Evolutionary conservation across 1,140 invertebrate species (phyloP).

Genomic region (Glossosoma conforme): DNA sequence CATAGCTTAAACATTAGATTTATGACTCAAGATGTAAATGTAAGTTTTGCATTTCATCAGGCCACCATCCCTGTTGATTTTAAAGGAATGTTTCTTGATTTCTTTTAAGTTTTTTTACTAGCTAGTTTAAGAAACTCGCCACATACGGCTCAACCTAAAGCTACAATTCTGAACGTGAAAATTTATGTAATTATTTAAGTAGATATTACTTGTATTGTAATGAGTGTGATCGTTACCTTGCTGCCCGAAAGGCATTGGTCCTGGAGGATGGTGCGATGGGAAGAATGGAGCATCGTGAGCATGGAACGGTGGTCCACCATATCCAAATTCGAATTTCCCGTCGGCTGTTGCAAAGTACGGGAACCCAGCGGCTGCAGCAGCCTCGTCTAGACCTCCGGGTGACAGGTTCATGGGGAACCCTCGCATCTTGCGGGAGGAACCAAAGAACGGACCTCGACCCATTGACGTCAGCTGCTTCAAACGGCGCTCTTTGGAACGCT

Average conservation of each 20-base stretch:
- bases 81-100: too few species aligned
- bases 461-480: slow-evolving; percentile 88
- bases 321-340: slow-evolving; percentile 85
- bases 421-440: slow-evolving; percentile 82
- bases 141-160: too few species aligned
- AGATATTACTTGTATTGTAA: too few species aligned
- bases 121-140: too few species aligned
- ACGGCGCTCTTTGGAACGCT: slow-evolving; percentile 93
- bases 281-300: slow-evolving; percentile 83
- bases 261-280: slow-evolving; percentile 70
- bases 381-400: slow-evolving; percentile 74
- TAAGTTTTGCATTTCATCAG: too few species aligned
- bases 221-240: slow-evolving; percentile 57
- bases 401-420: slow-evolving; percentile 87
- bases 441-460: slow-evolving; percentile 87
- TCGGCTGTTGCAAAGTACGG: slow-evolving; percentile 78
- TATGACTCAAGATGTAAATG: too few species aligned
- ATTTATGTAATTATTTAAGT: too few species aligned
- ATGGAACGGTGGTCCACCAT: slow-evolving; percentile 79
- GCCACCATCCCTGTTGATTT: too few species aligned
- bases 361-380: slow-evolving; percentile 71
- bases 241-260: slow-evolving; percentile 67
- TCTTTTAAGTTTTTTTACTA: too few species aligned
- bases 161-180: too few species aligned
- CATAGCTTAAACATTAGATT: too few species aligned